Percentiles rank a stretch among this genome's conserved stretches.
Conservation (phyloP, 2,113 vertebrate genomes). For the Phasianus colchicus region DNA sequence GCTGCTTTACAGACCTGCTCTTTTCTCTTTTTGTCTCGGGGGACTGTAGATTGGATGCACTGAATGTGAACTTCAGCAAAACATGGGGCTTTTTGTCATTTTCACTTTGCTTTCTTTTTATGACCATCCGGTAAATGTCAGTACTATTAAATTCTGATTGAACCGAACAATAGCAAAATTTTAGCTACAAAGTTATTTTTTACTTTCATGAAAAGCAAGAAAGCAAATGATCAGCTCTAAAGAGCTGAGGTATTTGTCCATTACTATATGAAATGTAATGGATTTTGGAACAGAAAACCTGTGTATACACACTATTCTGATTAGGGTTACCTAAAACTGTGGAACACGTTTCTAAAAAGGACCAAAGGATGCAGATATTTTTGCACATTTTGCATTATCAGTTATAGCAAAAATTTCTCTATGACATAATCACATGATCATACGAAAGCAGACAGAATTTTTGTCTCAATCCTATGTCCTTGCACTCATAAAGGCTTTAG, state of each 20-base stretch:
- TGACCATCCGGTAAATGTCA: constrained; percentile 68
- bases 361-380: background rate
- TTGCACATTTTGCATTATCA: background rate
- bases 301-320: background rate
- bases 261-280: background rate
- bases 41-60: constrained; percentile 61
- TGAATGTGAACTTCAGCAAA: constrained; percentile 76
- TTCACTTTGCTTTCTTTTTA: constrained; percentile 70
- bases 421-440: background rate
- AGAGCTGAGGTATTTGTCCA: background rate
- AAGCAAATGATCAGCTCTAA: constrained; percentile 4
- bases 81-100: constrained; percentile 64
- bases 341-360: background rate
- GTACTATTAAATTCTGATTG: constrained; percentile 57
- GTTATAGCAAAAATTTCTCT: background rate
- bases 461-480: background rate
- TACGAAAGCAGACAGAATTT: background rate
- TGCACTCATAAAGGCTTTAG: background rate
- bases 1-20: constrained; percentile 68
- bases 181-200: constrained; percentile 29
- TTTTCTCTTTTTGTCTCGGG: constrained; percentile 56
- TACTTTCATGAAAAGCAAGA: background rate
- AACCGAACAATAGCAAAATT: constrained; percentile 36
- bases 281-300: background rate
- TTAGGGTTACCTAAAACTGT: background rate